Conservation (phyloP, 2,113 vertebrate genomes). For the Pogona vitticeps region DNA sequence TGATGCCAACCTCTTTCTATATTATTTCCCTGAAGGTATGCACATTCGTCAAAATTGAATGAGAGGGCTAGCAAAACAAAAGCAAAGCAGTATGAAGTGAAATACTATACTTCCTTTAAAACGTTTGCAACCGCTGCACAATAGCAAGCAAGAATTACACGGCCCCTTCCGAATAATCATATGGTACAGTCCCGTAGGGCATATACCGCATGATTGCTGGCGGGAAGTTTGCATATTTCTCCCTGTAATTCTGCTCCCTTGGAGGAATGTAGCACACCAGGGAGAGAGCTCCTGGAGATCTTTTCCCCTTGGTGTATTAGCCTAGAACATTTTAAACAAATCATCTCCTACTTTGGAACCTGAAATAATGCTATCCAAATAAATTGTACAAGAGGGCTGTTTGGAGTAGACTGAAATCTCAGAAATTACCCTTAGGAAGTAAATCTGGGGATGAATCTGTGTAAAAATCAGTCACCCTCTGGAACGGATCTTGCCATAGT, state of each 20-base stretch:
- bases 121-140: background rate
- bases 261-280: background rate
- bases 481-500: background rate
- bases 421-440: background rate
- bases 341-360: background rate
- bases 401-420: background rate
- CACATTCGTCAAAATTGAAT: slow-evolving; percentile 54
- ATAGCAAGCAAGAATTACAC: background rate
- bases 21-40: slow-evolving; percentile 50
- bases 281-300: background rate
- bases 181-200: background rate
- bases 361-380: background rate
- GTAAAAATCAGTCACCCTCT: background rate
- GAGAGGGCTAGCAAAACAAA: slow-evolving; percentile 20
- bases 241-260: background rate
- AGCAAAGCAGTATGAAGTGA: background rate
- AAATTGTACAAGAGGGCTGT: background rate
- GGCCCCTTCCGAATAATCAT: background rate
- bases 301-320: background rate
- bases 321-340: background rate
- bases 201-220: background rate
- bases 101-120: background rate
- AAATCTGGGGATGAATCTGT: background rate
- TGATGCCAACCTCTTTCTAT: background rate
- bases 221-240: background rate